phyloP scores from a whole-genome alignment of 2,888 invertebrate genomes.

The Shargacucullia verbasci region DNA sequence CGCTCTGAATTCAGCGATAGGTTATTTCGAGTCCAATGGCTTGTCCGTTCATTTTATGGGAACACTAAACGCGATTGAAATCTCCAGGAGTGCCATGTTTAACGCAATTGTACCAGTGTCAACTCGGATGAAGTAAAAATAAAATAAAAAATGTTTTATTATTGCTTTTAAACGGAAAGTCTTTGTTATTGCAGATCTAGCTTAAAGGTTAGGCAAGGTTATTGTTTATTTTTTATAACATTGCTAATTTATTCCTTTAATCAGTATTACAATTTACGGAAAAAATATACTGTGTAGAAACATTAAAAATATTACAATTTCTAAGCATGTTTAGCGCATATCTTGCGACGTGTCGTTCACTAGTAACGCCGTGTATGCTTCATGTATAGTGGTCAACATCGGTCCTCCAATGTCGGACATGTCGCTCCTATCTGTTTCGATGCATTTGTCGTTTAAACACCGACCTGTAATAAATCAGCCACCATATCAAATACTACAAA shows the following conservation, averaged over 20 bases:
- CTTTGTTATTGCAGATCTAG: neutral
- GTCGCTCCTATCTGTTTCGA: slow-evolving; percentile 89
- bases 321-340: slow-evolving; percentile 43
- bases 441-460: slow-evolving; percentile 89
- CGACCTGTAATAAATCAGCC: slow-evolving; percentile 89
- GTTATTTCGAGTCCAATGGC: slow-evolving; percentile 40
- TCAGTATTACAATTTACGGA: too few species aligned
- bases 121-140: slow-evolving; percentile 14
- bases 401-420: slow-evolving; percentile 88
- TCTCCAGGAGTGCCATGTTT: slow-evolving; percentile 28
- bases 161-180: slow-evolving; percentile 1
- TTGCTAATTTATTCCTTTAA: too few species aligned
- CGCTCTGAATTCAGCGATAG: slow-evolving; percentile 32
- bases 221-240: too few species aligned
- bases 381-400: slow-evolving; percentile 82
- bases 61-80: slow-evolving; percentile 41
- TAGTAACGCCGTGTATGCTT: slow-evolving; percentile 69
- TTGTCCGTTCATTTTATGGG: slow-evolving; percentile 50
- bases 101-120: slow-evolving; percentile 19
- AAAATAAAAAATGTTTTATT: slow-evolving; percentile 6
- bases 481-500: slow-evolving; percentile 54
- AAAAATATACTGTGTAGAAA: too few species aligned
- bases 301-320: neutral
- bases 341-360: slow-evolving; percentile 65
- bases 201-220: neutral